Conservation (phyloP, 2,113 vertebrate species). For the Amphiprion ocellaris region DNA sequence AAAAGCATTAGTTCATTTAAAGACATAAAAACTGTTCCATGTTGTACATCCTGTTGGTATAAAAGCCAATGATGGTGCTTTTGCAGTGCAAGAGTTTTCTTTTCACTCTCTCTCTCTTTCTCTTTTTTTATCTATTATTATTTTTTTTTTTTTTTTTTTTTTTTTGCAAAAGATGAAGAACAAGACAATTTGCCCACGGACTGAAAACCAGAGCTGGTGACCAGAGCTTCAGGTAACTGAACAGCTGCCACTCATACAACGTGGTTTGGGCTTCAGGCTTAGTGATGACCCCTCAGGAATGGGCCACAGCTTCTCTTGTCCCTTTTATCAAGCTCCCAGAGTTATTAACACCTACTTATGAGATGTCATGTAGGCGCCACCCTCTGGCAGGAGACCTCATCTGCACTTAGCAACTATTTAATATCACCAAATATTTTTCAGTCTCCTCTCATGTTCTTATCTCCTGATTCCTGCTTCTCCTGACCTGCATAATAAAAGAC, state of each 20-base stretch:
- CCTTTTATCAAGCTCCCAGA: conserved; percentile 43
- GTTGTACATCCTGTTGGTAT: too few relatives aligned
- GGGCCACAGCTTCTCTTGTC: conserved; percentile 7
- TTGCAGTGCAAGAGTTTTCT: too few relatives aligned
- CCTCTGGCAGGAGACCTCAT: conserved; percentile 69
- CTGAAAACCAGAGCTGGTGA: neutral
- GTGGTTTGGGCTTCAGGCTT: conserved; percentile 11
- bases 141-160: too few relatives aligned
- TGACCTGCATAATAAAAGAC: conserved; percentile 21
- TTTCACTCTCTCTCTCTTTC: too few relatives aligned
- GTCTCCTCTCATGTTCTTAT: neutral
- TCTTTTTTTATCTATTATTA: too few relatives aligned
- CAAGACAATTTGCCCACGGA: neutral
- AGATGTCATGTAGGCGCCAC: conserved; percentile 78
- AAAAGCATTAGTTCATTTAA: too few relatives aligned
- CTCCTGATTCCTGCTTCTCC: conserved; percentile 4
- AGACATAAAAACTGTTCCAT: too few relatives aligned
- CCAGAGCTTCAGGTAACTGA: conserved; percentile 29
- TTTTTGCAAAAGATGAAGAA: neutral
- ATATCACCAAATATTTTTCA: conserved; percentile 5
- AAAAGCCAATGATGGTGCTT: too few relatives aligned
- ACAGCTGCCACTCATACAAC: neutral
- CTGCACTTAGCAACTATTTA: conserved; percentile 32
- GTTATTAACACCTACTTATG: conserved; percentile 54
- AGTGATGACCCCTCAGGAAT: conserved; percentile 35